Evolutionary conservation across 1,140 invertebrate genomes (phyloP), one percentile per base, ranked within the genome.

Genomic region (Rhynchophorus ferrugineus): DNA sequence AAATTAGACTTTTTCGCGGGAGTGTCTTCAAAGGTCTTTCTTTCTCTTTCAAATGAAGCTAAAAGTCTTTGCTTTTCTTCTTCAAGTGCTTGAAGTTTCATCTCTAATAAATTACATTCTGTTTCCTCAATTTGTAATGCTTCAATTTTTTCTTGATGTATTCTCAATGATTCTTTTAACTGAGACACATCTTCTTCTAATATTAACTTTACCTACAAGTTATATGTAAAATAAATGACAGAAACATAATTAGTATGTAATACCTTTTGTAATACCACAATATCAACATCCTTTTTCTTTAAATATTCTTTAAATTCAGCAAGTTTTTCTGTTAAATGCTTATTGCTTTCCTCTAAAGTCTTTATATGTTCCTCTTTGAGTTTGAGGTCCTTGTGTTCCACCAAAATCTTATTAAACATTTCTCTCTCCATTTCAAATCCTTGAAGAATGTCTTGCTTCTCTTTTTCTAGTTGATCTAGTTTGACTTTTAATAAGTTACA

Each of bases 361-460:
- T 75, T 75, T 9, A 78, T 62, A 9, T 69, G 67, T 65, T 74
- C 43, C 3, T 57, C 43, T 20, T 57, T 46, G 3, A 53, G 33
- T 34, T 62, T 47, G n/a, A 43, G 19, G 16, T 51, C 37, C 18
- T 61, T 49, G 29, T 46, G 35, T 44, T 47, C 39, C 22, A 56
- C 59, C 35, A 54, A 20, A 21, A 58, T 22, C 37, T 58, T 48
- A 29, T 61, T 54, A 48, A 56, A 50, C 36, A 49, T 36, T 54
- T 54, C 46, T 19, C 59, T 14, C 41, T 61, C 59, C 9, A 34
- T 21, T 42, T 61, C 58, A 16, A 61, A 49, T 14, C 44, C 22
- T 1, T 47, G 29, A n/a, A 50, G 6, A 8, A 58, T 44, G 17
- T 54, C 34, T 29, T 36, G 46, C 44, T 45, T 38, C 36, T 61